These are phyloP conservation scores for Gorsachius magnificus DNA, from an alignment of 2,797 vertebrate species.

Conservation along the genomic window DNA sequence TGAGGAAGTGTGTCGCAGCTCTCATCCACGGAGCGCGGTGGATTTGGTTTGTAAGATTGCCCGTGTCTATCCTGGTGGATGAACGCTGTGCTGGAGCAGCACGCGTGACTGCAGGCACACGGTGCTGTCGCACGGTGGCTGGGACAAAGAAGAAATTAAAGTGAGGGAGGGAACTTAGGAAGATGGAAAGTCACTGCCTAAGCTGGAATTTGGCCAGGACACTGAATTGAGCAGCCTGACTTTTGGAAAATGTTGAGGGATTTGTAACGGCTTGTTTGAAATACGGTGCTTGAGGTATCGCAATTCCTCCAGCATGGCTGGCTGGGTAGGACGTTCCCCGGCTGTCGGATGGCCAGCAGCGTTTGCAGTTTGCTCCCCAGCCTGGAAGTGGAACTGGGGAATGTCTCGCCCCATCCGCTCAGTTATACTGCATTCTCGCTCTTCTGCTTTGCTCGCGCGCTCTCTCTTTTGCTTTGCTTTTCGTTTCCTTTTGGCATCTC, in stretches of 20 bases:
- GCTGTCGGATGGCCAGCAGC: accelerated
- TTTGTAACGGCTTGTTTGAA: background rate
- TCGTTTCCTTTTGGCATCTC: background rate
- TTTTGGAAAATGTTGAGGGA: background rate
- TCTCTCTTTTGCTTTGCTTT: background rate
- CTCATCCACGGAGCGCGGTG: accelerated
- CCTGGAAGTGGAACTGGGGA: background rate
- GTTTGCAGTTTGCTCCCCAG: background rate
- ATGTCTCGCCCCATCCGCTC: accelerated
- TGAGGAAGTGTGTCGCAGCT: accelerated
- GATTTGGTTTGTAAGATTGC: background rate
- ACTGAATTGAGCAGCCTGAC: background rate
- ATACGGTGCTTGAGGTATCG: background rate
- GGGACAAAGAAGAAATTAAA: background rate
- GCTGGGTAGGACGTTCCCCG: background rate
- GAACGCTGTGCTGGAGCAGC: background rate
- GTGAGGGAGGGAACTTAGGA: background rate
- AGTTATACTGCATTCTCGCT: background rate
- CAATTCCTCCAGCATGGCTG: background rate
- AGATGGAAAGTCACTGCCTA: background rate
- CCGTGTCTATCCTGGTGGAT: background rate
- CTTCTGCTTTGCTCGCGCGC: background rate
- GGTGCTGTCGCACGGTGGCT: accelerated
- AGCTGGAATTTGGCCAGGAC: background rate
- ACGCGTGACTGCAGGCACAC: background rate